Base-by-base conservation (phyloP, 2,113 vertebrate species). In the Oriolus oriolus region DNA sequence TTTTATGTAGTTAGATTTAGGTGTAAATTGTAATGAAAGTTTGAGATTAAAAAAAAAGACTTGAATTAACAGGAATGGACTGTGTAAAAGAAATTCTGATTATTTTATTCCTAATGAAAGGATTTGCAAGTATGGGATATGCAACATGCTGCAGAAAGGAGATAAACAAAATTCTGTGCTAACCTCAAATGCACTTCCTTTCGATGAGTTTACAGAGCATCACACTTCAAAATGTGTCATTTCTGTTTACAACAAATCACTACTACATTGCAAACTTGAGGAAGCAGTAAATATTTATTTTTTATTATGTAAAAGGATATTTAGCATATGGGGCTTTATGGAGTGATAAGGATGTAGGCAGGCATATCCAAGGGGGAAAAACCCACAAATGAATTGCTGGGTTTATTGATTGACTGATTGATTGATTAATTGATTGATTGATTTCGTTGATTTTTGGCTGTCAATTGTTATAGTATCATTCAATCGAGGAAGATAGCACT, bases 381-480 rank as follows among this genome's bases (percentile, higher is more conserved):
- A 20, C 3, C 2, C 5, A 23, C 7, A 37, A 74, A 44, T 56
- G 0, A 74, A 41, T 49, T 56, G 1, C 3, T 42, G 9, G 11
- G 15, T 19, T 31, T 11, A 45, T 13, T 10, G 44, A 45, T 41
- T 41, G 39, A 41, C 10, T 41, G 39, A 13, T 50, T n/a, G 17
- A 2, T 23, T n/a, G n/a, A n/a, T n/a, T n/a, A n/a, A n/a, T n/a
- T 53, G 1, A 33, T 41, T 35, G 19, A 44, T 45, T 44, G 20
- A 23, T 65, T 82, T 57, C 44, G 10, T 78, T 89, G 17, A 18
- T 37, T 82, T 75, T 69, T 35, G 24, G 3, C 27, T 88, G 45
- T 19, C 61, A 92, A 33, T 85, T 70, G 5, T 24, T 66, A 78
- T 7, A 16, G 13, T n/a, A 35, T 57, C 13, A 21, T 20, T 89